phyloP scores from a whole-genome alignment of 2,113 vertebrate species.

The Percina caprodes region DNA sequence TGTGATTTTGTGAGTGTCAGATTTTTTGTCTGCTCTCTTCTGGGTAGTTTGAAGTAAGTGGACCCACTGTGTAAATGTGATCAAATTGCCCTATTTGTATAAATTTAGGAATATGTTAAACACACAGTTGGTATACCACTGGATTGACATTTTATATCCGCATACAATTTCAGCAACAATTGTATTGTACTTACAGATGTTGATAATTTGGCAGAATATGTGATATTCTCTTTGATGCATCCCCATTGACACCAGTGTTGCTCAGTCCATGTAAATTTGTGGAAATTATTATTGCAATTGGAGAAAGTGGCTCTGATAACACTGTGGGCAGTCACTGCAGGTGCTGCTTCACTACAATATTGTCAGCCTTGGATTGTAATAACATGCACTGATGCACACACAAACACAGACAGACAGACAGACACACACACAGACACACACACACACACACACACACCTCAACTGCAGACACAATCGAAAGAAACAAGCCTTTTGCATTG shows the following conservation, averaged over 20 bases:
- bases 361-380: conserved; percentile 52
- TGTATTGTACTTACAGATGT: neutral
- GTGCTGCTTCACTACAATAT: conserved; percentile 24
- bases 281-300: conserved; percentile 5
- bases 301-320: conserved; percentile 16
- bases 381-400: conserved; percentile 54
- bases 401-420: conserved; percentile 17
- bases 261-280: neutral
- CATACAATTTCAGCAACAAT: neutral
- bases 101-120: neutral
- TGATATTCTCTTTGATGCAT: conserved; percentile 3
- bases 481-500: conserved; percentile 50
- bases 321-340: conserved; percentile 24
- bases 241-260: neutral
- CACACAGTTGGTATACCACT: neutral
- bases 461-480: conserved; percentile 47
- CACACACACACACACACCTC: conserved; percentile 38
- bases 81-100: neutral
- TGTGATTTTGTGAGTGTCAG: neutral
- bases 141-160: neutral
- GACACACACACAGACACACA: neutral
- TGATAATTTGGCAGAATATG: neutral
- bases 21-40: neutral
- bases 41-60: neutral
- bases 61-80: neutral